Evolutionary conservation across 2,113 vertebrate species (phyloP).

Genomic region (Chroicocephalus ridibundus): DNA sequence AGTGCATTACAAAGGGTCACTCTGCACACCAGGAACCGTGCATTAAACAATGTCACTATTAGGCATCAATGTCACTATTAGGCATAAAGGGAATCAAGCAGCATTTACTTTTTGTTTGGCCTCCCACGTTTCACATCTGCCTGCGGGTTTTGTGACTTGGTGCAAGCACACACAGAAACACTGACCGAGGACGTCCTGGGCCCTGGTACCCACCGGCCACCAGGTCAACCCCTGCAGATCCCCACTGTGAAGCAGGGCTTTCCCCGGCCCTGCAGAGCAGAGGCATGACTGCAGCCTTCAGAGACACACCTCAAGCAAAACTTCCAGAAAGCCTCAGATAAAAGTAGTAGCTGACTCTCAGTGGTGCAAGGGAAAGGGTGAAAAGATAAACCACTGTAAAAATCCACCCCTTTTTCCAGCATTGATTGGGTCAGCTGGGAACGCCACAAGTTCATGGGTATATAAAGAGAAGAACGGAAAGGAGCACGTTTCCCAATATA

Average conservation of each 20-base stretch:
- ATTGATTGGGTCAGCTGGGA: not conserved
- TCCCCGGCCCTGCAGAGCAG: not conserved
- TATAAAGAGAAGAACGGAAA: not conserved
- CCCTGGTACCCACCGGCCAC: not conserved
- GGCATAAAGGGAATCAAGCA: not conserved
- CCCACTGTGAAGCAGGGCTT: not conserved
- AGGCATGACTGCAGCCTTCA: not conserved
- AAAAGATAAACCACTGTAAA: not conserved
- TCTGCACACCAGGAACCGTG: not conserved
- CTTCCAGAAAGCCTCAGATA: not conserved
- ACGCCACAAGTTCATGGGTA: rapidly evolving
- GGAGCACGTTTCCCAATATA: not conserved
- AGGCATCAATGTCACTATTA: not conserved
- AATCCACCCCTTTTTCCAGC: not conserved
- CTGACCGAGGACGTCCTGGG: rapidly evolving
- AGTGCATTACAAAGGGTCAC: not conserved
- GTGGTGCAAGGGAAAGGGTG: not conserved
- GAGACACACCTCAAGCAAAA: not conserved
- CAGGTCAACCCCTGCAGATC: not conserved
- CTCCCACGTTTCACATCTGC: not conserved
- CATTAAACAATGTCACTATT: not conserved
- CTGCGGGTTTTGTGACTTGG: not conserved
- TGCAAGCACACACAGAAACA: not conserved
- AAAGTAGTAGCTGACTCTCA: not conserved
- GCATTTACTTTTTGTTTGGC: no score